Evolutionary conservation across 1,140 invertebrate species (phyloP), one percentile per base, ranked within the genome.

Genomic region (Procambarus virginalis): DNA sequence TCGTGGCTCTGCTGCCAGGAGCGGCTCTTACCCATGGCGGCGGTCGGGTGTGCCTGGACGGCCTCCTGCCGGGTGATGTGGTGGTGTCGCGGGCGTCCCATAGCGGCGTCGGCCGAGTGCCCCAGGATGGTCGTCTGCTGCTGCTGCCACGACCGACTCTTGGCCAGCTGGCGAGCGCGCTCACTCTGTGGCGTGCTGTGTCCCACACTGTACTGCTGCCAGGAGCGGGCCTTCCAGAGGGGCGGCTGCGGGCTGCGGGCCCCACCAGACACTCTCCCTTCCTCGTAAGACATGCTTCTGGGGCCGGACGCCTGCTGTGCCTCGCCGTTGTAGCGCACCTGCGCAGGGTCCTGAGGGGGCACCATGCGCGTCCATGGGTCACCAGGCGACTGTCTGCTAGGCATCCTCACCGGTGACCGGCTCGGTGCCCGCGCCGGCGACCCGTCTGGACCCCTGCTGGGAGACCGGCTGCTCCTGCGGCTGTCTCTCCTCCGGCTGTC

Each of bases 1-100:
- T 89, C 88, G 58, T 89, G 88, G 75, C 88, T 89, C 81, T 84
- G 81, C 76, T 89, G 88, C 88, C 88, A 89, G 46, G 88, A 89
- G 73, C 88, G 88, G 60, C 88, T 89, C 88, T 89, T 89, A 89
- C 88, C 88, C 88, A 89, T 89, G 51, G 86, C 45, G 86, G 81
- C 88, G 45, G 88, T 49, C 12, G 88, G 88, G n/a, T 84, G 81
- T 14, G 88, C 64, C 76, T 84, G 81, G 73, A 89, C 81, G 17
- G 88, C 88, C 46, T 89, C 88, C 80, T 89, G 88, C 51, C 88
- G 81, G 51, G 81, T 89, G 88, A 89, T 84, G 88, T 89, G 88
- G 64, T 89, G 88, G 58, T 89, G 88, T 46, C 88, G 88, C 12
- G 79, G 55, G 9, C 81, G 88, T 45, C 55, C 64, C 14, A 78